Percentiles rank a stretch among this genome's conserved stretches.
Conservation (phyloP, 1,140 invertebrate genomes). For the Drosophila punjabiensis region DNA sequence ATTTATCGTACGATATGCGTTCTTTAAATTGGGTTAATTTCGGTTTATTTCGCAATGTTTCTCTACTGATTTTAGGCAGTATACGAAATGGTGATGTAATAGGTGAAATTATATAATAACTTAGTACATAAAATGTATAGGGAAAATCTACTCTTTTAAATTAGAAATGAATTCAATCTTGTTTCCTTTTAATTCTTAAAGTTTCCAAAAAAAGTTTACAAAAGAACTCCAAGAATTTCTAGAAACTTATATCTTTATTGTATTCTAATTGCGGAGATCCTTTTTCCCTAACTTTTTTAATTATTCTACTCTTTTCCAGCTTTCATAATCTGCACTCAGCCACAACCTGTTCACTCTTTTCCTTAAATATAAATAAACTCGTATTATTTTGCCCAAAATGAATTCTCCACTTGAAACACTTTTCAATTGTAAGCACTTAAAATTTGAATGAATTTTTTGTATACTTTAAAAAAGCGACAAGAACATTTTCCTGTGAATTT, state of each 20-base stretch:
- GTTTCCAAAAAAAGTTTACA: too few relatives aligned
- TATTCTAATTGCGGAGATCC: background rate
- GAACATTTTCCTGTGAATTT: background rate
- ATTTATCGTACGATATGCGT: conserved; percentile 22
- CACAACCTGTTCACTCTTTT: background rate
- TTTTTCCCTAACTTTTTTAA: too few relatives aligned
- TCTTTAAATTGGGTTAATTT: conserved; percentile 32
- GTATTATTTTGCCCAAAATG: conserved; percentile 4
- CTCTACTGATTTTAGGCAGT: background rate
- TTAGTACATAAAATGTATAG: background rate
- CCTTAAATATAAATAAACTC: background rate
- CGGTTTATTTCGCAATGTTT: conserved; percentile 16
- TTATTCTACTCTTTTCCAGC: background rate
- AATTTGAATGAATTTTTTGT: conserved; percentile 1
- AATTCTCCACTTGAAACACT: background rate
- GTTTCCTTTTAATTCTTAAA: too few relatives aligned
- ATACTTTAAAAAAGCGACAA: conserved; percentile 13
- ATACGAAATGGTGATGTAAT: background rate
- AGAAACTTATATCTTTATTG: background rate
- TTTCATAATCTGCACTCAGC: background rate
- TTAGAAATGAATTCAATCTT: too few relatives aligned
- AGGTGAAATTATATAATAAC: background rate
- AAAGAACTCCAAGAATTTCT: background rate
- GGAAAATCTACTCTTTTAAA: background rate
- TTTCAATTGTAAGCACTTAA: background rate